Conservation (phyloP, 2,113 vertebrate genomes). For the Megaceryle maxima region DNA sequence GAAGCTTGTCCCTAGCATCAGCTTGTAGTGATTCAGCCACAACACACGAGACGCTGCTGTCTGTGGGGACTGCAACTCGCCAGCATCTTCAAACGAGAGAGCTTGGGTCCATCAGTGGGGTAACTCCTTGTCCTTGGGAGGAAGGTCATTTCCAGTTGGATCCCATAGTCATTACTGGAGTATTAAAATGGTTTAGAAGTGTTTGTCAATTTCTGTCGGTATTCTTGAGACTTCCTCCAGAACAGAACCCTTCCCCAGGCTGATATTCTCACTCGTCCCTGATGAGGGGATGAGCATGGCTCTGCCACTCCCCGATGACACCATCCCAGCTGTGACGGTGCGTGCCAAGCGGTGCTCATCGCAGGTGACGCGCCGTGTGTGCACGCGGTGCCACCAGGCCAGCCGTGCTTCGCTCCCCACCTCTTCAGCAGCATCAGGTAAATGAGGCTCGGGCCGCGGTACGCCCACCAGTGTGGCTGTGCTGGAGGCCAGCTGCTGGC, state of each 20-base stretch:
- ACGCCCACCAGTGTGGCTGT: too few species aligned
- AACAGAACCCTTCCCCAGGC: neutral
- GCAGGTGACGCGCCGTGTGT: fast-evolving
- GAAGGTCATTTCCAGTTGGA: neutral
- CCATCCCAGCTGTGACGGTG: neutral
- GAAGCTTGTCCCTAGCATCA: neutral
- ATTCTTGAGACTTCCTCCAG: neutral
- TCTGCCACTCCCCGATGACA: neutral
- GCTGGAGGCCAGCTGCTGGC: neutral
- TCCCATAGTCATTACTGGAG: neutral
- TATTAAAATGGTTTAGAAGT: neutral
- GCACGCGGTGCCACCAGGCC: fast-evolving
- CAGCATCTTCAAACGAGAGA: neutral
- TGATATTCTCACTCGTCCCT: neutral
- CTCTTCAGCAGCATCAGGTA: fast-evolving
- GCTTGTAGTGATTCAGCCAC: neutral
- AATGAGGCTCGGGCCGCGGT: too few species aligned
- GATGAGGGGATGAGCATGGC: neutral
- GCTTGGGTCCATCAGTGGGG: neutral
- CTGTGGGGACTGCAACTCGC: neutral
- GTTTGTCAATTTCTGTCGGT: neutral
- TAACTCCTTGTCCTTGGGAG: neutral
- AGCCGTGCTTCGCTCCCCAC: fast-evolving
- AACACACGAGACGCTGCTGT: neutral
- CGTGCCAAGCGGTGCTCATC: neutral